Conservation (phyloP, 1,140 invertebrate genomes). For the Druon quercuslanigerum region DNA sequence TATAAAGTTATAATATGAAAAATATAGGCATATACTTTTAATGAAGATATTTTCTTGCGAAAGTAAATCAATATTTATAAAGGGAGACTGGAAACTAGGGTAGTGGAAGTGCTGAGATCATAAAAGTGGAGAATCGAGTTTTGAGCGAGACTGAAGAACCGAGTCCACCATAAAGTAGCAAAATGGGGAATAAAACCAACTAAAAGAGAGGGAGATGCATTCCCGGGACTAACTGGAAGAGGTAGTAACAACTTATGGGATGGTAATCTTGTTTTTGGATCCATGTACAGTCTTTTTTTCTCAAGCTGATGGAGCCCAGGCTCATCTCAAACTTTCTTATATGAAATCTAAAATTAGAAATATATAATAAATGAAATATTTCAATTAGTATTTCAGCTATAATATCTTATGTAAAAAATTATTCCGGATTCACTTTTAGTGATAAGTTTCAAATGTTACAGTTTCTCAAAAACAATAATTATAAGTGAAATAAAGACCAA, state of each 20-base stretch:
- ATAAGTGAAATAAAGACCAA: background rate
- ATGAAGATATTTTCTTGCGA: no score
- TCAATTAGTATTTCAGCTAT: no score
- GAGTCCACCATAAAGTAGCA: slow-evolving; percentile 9
- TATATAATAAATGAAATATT: background rate
- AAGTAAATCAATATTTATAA: background rate
- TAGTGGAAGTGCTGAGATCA: background rate
- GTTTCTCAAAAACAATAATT: background rate
- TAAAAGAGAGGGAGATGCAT: background rate
- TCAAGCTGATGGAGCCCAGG: background rate
- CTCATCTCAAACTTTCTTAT: no score
- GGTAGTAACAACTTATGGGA: slow-evolving; percentile 20
- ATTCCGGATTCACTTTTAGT: background rate
- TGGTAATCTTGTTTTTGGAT: slow-evolving; percentile 14
- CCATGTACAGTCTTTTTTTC: background rate
- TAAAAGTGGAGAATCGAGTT: background rate
- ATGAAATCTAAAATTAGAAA: background rate
- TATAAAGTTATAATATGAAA: no score
- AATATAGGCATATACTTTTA: no score
- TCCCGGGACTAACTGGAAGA: slow-evolving; percentile 21
- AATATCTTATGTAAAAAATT: background rate
- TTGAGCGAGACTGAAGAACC: background rate
- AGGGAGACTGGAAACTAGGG: background rate
- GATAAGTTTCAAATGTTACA: background rate
- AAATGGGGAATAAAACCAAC: slow-evolving; percentile 17